These are phyloP conservation scores for Lycodopsis pacificus DNA, from an alignment of 2,797 vertebrate species.

Conservation along the genomic window DNA sequence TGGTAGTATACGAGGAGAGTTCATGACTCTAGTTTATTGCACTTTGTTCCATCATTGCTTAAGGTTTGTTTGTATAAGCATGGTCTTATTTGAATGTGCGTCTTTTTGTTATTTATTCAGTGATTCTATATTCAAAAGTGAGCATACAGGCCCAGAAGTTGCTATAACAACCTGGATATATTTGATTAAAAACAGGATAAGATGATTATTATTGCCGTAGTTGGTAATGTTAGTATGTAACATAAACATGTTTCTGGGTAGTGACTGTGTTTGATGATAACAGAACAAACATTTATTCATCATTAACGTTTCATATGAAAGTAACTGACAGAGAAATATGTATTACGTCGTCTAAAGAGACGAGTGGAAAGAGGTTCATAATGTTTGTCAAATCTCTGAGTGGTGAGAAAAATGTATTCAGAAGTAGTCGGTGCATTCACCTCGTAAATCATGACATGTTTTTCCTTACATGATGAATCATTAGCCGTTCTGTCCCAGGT, in stretches of 20 bases:
- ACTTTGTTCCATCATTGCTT: background rate
- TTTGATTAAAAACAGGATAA: background rate
- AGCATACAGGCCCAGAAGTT: background rate
- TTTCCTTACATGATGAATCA: background rate
- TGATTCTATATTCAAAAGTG: background rate
- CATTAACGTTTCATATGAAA: background rate
- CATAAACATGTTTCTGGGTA: conserved; percentile 1
- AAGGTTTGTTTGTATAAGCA: conserved; percentile 27
- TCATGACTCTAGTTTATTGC: conserved; percentile 6
- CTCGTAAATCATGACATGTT: background rate
- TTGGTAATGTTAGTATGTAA: background rate
- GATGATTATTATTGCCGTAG: background rate
- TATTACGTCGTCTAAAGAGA: background rate
- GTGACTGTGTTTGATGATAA: background rate
- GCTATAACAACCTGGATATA: background rate
- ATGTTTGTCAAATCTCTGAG: background rate
- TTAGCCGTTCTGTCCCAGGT: background rate
- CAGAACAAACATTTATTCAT: background rate
- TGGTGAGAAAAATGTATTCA: background rate
- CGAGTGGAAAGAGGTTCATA: background rate
- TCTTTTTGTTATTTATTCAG: background rate
- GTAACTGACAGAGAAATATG: background rate
- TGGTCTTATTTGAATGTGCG: conserved; percentile 35
- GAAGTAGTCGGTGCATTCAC: background rate
- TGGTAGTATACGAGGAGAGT: background rate